phyloP scores from a whole-genome alignment of 2,888 invertebrate species.

The Psococerastis gibbosa region DNA sequence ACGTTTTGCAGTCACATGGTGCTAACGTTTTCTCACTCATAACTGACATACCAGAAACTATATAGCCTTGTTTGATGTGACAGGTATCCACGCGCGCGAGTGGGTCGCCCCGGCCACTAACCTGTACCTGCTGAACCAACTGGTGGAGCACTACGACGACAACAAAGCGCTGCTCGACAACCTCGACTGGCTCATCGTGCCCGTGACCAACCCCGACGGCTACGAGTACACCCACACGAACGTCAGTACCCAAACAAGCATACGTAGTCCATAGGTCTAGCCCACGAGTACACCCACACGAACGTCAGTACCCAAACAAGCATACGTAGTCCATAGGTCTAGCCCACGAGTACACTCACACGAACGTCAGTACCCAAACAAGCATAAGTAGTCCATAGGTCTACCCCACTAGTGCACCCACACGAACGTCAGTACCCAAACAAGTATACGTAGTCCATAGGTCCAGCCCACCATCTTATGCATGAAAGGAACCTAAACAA shows the following conservation, averaged over 20 bases:
- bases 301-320: slow-evolving; percentile 12
- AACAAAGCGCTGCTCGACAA: slow-evolving; percentile 21
- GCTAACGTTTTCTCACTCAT: no score
- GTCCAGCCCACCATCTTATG: no score
- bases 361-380: slow-evolving; percentile 12
- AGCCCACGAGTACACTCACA: slow-evolving; percentile 24
- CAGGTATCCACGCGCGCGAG: slow-evolving; percentile 25
- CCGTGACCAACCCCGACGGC: slow-evolving; percentile 26
- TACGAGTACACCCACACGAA: slow-evolving; percentile 23
- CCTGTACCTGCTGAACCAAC: slow-evolving; percentile 21
- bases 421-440: slow-evolving; percentile 13
- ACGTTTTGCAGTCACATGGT: no score
- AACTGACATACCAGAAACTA: no score
- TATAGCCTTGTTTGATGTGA: no score
- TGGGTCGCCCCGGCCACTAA: slow-evolving; percentile 29
- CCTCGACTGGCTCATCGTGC: slow-evolving; percentile 27
- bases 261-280: no score
- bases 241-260: slow-evolving; percentile 12
- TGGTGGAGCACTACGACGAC: slow-evolving; percentile 18
- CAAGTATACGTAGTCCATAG: no score
- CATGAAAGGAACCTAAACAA: no score
- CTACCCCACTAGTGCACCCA: slow-evolving; percentile 25
- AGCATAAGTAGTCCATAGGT: no score
- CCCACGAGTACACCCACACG: slow-evolving; percentile 23
- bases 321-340: no score